Evolutionary conservation across 2,113 vertebrate genomes (phyloP).

Genomic region (Rutilus rutilus): DNA sequence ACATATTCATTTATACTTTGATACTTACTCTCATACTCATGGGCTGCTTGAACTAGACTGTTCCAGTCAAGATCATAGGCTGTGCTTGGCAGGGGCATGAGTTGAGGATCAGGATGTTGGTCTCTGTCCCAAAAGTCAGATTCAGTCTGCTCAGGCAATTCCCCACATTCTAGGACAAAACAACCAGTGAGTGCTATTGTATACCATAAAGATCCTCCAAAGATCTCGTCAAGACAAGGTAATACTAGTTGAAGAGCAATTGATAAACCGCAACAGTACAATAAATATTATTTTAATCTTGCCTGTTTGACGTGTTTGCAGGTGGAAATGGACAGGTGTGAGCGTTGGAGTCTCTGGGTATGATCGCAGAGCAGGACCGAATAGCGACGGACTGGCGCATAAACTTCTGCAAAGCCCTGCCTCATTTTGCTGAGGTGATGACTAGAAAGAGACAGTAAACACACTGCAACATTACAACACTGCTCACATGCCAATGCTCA

Average conservation of each 20-base stretch:
- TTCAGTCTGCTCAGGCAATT: not conserved
- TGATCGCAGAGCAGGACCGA: conserved; percentile 1
- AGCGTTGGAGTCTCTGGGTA: not conserved
- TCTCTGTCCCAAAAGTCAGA: conserved; percentile 32
- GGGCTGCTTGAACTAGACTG: conserved; percentile 76
- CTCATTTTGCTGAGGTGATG: not conserved
- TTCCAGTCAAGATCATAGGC: conserved; percentile 76
- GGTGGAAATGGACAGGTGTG: conserved; percentile 34
- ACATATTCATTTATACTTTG: not conserved
- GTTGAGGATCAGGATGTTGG: conserved; percentile 48
- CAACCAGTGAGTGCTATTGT: not conserved
- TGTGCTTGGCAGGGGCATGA: conserved; percentile 71
- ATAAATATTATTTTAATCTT: conserved; percentile 1
- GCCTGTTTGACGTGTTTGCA: conserved; percentile 39
- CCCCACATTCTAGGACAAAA: conserved; percentile 27
- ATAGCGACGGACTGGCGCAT: not conserved
- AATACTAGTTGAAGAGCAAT: not conserved
- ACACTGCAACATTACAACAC: not conserved
- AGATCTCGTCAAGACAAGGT: not conserved
- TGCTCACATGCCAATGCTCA: not conserved
- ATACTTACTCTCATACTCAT: conserved; percentile 76
- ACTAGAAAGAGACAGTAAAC: conserved; percentile 30
- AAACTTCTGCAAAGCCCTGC: not conserved
- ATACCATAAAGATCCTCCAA: not conserved
- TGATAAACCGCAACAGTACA: not conserved